phyloP scores from a whole-genome alignment of 2,888 invertebrate genomes.

The Conops quadrifasciatus region DNA sequence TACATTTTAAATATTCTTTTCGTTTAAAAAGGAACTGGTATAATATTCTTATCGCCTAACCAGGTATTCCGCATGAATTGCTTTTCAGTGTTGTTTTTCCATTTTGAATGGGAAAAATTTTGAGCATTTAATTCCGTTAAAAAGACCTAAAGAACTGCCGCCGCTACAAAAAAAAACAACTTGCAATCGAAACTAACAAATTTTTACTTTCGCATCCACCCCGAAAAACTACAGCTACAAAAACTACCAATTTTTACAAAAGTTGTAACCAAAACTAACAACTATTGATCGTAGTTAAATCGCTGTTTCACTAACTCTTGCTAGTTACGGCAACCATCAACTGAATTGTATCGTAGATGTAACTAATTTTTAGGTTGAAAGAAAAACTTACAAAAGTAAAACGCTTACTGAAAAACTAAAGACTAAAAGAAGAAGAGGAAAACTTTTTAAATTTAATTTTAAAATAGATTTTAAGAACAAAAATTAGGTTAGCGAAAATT shows the following conservation, averaged over 20 bases:
- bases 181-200: conserved; percentile 43
- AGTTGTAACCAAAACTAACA: conserved; percentile 6
- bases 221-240: conserved; percentile 23
- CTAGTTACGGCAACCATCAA: conserved; percentile 2
- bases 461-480: conserved; percentile 28
- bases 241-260: conserved; percentile 31
- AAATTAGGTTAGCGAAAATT: conserved; percentile 7
- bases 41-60: too few relatives aligned
- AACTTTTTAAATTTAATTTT: conserved; percentile 40
- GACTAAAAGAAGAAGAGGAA: conserved; percentile 50
- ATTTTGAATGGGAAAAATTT: too few relatives aligned
- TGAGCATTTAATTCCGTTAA: not conserved
- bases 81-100: too few relatives aligned
- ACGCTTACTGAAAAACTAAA: conserved; percentile 62
- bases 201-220: conserved; percentile 42
- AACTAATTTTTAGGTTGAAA: conserved; percentile 23
- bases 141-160: not conserved
- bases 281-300: not conserved
- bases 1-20: too few relatives aligned
- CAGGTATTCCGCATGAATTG: too few relatives aligned
- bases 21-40: too few relatives aligned
- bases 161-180: conserved; percentile 6
- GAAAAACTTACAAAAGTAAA: conserved; percentile 40
- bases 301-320: conserved; percentile 14
- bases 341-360: not conserved